Conservation (phyloP, 2,113 vertebrate genomes). For the Donacobius atricapilla region DNA sequence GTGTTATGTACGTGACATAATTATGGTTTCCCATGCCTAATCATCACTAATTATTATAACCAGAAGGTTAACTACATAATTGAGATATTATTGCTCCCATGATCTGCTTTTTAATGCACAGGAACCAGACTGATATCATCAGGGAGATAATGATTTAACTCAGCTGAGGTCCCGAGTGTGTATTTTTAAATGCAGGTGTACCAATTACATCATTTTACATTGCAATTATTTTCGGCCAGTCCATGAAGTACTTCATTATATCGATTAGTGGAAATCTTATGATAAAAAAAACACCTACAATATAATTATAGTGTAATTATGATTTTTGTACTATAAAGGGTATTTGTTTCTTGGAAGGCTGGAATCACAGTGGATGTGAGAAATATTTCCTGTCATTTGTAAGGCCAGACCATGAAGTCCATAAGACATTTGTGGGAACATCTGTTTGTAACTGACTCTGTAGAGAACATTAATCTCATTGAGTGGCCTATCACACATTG, state of each 20-base stretch:
- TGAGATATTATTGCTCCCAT: conserved; percentile 42
- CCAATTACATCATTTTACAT: not conserved
- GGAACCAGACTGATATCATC: conserved; percentile 10
- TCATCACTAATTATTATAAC: conserved; percentile 60
- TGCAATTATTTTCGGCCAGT: not conserved
- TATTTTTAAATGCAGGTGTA: conserved; percentile 25
- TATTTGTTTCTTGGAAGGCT: not conserved
- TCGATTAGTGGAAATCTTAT: not conserved
- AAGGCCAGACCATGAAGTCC: not conserved
- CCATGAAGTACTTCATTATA: not conserved
- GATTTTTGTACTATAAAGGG: not conserved
- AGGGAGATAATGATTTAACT: conserved; percentile 7
- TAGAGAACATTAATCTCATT: not conserved
- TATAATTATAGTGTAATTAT: not conserved
- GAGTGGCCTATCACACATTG: not conserved
- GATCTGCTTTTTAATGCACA: conserved; percentile 44
- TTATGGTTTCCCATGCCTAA: conserved; percentile 41
- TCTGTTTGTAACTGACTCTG: not conserved
- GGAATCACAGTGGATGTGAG: not conserved
- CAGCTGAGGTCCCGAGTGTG: not conserved
- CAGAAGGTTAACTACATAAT: conserved; percentile 62
- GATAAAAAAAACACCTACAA: not conserved
- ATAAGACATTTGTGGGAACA: not conserved
- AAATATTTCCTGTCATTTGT: not conserved
- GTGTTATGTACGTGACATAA: conserved; percentile 13